phyloP scores from a whole-genome alignment of 92 coral and sea anemone species.

The Chrysogorgia sp. region DNA sequence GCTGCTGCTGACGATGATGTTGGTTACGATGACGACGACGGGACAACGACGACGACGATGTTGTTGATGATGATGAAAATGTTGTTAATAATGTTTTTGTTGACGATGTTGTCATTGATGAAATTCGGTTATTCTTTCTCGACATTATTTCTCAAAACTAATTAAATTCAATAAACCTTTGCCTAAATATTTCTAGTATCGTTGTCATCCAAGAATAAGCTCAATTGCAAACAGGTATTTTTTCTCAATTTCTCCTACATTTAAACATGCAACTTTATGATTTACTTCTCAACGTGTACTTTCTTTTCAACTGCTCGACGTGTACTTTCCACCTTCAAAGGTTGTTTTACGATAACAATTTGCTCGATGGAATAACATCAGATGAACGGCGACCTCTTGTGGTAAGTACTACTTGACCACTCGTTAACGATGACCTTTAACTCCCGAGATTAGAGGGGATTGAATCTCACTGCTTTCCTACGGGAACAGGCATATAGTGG shows the following conservation, averaged over 20 bases:
- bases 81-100: neutral
- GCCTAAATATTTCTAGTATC: slow-evolving; percentile 67
- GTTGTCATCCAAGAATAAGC: slow-evolving; percentile 95
- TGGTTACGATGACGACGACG: no score
- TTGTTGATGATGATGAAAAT: neutral
- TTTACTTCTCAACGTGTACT: no score
- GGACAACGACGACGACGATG: neutral
- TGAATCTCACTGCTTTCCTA: no score
- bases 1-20: no score
- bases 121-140: neutral
- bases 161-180: no score
- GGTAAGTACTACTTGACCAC: slow-evolving; percentile 40
- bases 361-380: slow-evolving; percentile 78
- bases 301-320: no score
- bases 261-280: no score
- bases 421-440: no score
- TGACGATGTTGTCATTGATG: neutral
- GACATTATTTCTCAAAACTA: neutral
- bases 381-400: slow-evolving; percentile 78
- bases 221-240: slow-evolving; percentile 88
- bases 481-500: no score
- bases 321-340: no score
- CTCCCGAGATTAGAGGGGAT: no score
- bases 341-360: slow-evolving; percentile 76
- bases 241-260: neutral